phyloP scores from a whole-genome alignment of 1,140 invertebrate species.

The Atopsyche davidsoni region DNA sequence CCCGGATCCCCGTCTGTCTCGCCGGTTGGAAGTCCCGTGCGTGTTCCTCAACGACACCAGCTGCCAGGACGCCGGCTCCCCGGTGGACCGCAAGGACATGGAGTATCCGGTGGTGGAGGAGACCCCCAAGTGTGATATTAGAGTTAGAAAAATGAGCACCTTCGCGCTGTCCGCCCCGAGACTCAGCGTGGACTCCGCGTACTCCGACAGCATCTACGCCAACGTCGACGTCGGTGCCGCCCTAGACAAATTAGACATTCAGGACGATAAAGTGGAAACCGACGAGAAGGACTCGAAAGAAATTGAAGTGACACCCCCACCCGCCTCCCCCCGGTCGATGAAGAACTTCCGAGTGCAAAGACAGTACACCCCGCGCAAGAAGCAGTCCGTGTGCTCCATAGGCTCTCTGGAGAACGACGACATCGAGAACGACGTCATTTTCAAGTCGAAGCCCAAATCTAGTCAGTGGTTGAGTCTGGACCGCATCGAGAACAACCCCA shows the following conservation, averaged over 20 bases:
- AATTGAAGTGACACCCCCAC: too few species aligned
- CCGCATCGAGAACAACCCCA: conserved; percentile 42
- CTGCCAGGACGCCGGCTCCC: conserved; percentile 42
- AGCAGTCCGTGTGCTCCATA: conserved; percentile 47
- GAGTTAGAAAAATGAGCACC: conserved; percentile 30
- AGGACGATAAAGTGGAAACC: conserved; percentile 8
- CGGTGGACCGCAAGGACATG: conserved; percentile 35
- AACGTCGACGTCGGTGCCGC: conserved; percentile 46
- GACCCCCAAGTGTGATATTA: conserved; percentile 41
- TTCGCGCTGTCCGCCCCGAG: conserved; percentile 33
- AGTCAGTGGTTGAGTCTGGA: conserved; percentile 50
- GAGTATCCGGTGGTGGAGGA: conserved; percentile 37
- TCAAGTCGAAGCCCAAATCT: conserved; percentile 50
- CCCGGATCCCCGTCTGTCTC: conserved; percentile 43
- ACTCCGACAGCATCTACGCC: conserved; percentile 49
- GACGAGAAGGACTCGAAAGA: too few species aligned
- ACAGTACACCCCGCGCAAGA: conserved; percentile 43
- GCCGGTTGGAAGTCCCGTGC: conserved; percentile 48
- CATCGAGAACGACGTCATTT: conserved; percentile 47
- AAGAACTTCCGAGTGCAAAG: conserved; percentile 35
- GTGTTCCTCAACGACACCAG: conserved; percentile 46
- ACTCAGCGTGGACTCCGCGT: conserved; percentile 47
- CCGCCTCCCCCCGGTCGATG: conserved; percentile 21
- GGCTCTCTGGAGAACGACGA: conserved; percentile 45
- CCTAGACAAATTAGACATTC: conserved; percentile 35